Evolutionary conservation across 2,888 invertebrate genomes (phyloP).

Genomic region (Phoenoteleia sp.): DNA sequence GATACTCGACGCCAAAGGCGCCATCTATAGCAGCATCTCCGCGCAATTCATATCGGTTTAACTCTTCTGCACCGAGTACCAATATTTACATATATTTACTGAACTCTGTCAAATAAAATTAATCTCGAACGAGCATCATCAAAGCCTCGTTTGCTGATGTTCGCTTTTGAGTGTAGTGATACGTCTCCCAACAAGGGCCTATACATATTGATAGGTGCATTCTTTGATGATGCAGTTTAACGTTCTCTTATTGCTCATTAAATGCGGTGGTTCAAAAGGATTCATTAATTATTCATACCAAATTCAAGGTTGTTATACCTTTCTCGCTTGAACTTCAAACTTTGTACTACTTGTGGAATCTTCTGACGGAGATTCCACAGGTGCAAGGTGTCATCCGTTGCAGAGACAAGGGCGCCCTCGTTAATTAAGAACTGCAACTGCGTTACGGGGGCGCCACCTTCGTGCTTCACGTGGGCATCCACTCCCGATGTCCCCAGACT

Average conservation of each 20-base stretch:
- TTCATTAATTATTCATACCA: conserved; percentile 68
- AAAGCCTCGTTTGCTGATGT: too few species aligned
- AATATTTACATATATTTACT: too few species aligned
- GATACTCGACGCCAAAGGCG: too few species aligned
- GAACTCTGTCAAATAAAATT: too few species aligned
- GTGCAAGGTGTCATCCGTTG: conserved; percentile 98
- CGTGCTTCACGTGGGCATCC: conserved; percentile 97
- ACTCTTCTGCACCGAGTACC: too few species aligned
- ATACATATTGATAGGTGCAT: conserved; percentile 16
- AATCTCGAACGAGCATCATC: too few species aligned
- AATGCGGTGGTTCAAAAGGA: conserved; percentile 55
- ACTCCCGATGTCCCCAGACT: conserved; percentile 99
- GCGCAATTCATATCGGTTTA: too few species aligned
- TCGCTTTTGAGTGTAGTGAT: too few species aligned
- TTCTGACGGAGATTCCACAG: conserved; percentile 99
- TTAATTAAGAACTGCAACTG: conserved; percentile 98
- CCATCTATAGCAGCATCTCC: too few species aligned
- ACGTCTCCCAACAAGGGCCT: too few species aligned
- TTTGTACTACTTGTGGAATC: conserved; percentile 97
- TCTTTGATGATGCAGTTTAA: conserved; percentile 53
- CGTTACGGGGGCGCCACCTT: conserved; percentile 92
- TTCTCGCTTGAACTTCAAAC: conserved; percentile 98
- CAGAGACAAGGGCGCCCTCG: conserved; percentile 98
- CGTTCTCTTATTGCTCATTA: conserved; percentile 65
- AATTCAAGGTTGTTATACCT: conserved; percentile 88